Base-by-base conservation (phyloP, 1,140 invertebrate genomes). In the Drosophila bipectinata region DNA sequence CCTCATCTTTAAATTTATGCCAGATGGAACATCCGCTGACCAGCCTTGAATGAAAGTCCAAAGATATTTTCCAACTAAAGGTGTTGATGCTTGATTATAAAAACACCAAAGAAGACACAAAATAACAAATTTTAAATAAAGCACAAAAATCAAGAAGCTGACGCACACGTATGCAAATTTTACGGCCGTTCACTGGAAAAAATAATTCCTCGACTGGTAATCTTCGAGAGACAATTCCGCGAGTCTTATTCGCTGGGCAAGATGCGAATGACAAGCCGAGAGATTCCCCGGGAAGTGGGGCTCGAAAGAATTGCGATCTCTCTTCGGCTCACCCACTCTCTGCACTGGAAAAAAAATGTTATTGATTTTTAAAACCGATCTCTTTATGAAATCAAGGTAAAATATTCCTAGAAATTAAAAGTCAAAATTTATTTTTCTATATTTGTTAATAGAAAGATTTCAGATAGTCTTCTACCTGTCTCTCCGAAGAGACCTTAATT, bases 91-190 rank as follows among this genome's bases (percentile, higher is more conserved):
- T 64, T 64, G 58, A 67, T 59, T 48, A 18, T 18, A 56, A 56
- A 58, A 68, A 53, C 12, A 28, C 30, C 48, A 14, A 62, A 72
- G 21, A 72, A 12, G 61, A 14, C 57, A 26, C 48, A 71, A 41
- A 73, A 15, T 58, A 80, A 58, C 28, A 28, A 64, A 69, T 55
- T 64, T 14, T 62, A 68, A 47, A 64, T 24, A 74, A 26, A 37
- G 49, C 44, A 68, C 28, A 49, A 63, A 63, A 66, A 14, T 28
- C 32, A 41, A 63, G 71, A 71, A 47, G 59, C 62, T 82, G 78
- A 87, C 84, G 75, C 79, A 83, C 75, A 88, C 79, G 83, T 87
- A 87, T 88, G 83, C 83, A 87, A 88, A 82, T 82, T 64, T 37
- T 26, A 4, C 4, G 5, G 18, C 41, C 21, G 47, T 32, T 64